These are phyloP conservation scores for Drosophila punjabiensis DNA, from an alignment of 1,140 invertebrate species.

Conservation along the genomic window DNA sequence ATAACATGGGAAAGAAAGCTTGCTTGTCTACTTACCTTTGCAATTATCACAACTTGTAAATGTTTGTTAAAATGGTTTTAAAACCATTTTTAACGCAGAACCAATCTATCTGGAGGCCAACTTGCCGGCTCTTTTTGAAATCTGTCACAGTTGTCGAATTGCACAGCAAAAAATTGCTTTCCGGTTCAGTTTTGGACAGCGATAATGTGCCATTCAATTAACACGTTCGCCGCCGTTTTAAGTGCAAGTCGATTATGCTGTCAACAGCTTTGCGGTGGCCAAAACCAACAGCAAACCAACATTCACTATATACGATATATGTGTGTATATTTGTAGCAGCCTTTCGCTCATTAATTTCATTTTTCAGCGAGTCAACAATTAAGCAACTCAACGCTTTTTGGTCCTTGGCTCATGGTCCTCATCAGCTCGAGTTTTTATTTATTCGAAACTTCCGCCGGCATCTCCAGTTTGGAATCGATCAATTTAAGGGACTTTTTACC, in stretches of 20 bases:
- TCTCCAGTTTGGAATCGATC: conserved; percentile 5
- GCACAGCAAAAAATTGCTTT: conserved; percentile 7
- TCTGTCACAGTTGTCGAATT: conserved; percentile 7
- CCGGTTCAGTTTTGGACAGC: conserved; percentile 27
- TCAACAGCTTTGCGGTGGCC: conserved; percentile 58
- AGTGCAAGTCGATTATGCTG: conserved; percentile 73
- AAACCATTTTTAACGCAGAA: background rate
- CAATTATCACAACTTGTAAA: no score
- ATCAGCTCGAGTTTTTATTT: conserved; percentile 35
- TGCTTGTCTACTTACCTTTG: background rate
- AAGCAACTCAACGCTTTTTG: conserved; percentile 29
- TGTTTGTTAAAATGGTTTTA: background rate
- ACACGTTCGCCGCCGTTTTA: conserved; percentile 58
- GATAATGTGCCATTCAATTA: conserved; percentile 60
- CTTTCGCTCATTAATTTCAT: conserved; percentile 67
- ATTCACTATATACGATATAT: background rate
- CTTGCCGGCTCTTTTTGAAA: background rate
- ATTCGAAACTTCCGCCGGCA: conserved; percentile 15
- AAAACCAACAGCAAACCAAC: conserved; percentile 17
- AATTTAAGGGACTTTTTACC: conserved; percentile 22
- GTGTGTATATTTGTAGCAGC: background rate
- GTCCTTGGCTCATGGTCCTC: conserved; percentile 13
- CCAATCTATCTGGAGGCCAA: background rate
- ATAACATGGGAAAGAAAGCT: no score
- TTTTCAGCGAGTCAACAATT: conserved; percentile 42